phyloP scores from a whole-genome alignment of 2,113 vertebrate species.

The Sprattus sprattus region DNA sequence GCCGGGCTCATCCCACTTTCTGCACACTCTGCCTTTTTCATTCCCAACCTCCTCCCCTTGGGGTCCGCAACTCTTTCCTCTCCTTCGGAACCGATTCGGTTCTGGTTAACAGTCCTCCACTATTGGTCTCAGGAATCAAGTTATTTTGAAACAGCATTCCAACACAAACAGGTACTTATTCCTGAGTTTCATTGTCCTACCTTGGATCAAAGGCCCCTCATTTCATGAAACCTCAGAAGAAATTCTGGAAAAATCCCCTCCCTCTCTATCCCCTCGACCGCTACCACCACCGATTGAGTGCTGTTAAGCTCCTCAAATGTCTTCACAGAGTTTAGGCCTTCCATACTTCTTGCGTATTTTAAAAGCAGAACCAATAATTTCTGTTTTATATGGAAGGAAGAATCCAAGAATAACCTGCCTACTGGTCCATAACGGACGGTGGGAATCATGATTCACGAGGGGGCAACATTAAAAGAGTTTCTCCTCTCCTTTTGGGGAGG shows the following conservation, averaged over 20 bases:
- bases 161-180: constrained; percentile 16
- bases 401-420: constrained; percentile 48
- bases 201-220: constrained; percentile 7
- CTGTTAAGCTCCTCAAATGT: constrained; percentile 29
- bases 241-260: constrained; percentile 11
- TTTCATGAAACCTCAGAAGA: constrained; percentile 10
- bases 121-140: constrained; percentile 1
- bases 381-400: constrained; percentile 36
- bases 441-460: constrained; percentile 43
- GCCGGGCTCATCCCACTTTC: not conserved
- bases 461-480: constrained; percentile 19
- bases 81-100: not conserved
- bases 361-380: constrained; percentile 43
- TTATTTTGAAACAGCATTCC: not conserved
- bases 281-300: not conserved
- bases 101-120: not conserved
- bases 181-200: constrained; percentile 17
- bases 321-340: constrained; percentile 3
- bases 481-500: not conserved
- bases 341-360: constrained; percentile 36
- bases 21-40: constrained; percentile 1
- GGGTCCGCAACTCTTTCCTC: not conserved
- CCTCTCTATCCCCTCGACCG: not conserved
- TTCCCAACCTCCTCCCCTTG: constrained; percentile 17
- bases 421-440: constrained; percentile 38